A percentile compares a stretch with the other conserved stretches of the same genome.
Conservation (phyloP, 2,888 invertebrate species). For the Polietes domitor region DNA sequence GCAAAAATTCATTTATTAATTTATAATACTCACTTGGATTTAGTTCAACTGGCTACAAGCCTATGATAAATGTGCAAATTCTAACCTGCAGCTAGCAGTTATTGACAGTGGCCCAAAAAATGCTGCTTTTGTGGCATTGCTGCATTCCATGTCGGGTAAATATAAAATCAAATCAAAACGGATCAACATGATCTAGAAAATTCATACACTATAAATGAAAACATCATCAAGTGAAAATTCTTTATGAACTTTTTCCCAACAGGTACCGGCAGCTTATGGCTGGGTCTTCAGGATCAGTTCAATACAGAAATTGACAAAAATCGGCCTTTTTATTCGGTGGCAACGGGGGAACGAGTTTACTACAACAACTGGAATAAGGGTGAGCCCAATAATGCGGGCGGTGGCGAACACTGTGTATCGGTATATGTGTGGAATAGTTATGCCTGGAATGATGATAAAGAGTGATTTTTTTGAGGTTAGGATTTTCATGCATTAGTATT, state of each 20-base stretch:
- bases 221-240: too few species aligned
- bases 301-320: background rate
- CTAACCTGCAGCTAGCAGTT: background rate
- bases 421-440: background rate
- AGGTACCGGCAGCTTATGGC: background rate
- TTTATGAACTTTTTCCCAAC: background rate
- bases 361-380: background rate
- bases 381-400: background rate
- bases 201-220: background rate
- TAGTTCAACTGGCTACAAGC: constrained; percentile 15
- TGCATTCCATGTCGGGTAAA: background rate
- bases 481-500: too few species aligned
- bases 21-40: background rate
- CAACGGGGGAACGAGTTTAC: background rate
- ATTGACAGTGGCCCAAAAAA: background rate
- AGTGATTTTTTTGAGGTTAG: too few species aligned
- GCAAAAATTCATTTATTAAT: background rate
- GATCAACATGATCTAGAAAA: too few species aligned
- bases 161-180: too few species aligned
- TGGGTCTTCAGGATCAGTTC: background rate
- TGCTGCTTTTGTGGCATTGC: background rate
- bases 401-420: background rate
- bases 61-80: background rate
- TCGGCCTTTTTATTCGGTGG: background rate
- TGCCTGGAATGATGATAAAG: background rate